phyloP scores from a whole-genome alignment of 2,888 invertebrate genomes.

The Timandra comae region DNA sequence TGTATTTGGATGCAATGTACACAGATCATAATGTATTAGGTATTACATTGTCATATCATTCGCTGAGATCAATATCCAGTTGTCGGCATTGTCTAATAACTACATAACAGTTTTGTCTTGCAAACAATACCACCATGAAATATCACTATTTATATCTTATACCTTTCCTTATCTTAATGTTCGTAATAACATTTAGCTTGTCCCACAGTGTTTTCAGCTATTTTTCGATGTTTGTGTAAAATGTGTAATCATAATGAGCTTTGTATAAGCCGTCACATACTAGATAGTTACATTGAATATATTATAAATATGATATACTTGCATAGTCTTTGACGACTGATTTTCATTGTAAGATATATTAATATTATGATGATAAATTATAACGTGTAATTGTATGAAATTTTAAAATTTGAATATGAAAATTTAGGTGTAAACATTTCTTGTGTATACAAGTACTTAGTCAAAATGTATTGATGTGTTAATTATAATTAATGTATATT shows the following conservation, averaged over 20 bases:
- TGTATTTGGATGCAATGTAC: constrained; percentile 18
- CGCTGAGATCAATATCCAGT: too few species aligned
- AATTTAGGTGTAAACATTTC: constrained; percentile 13
- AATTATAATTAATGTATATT: constrained; percentile 40
- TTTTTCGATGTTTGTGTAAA: constrained; percentile 1
- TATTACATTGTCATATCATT: constrained; percentile 2
- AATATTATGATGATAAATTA: constrained; percentile 21
- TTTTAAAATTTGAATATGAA: constrained; percentile 13
- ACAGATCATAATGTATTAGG: neutral
- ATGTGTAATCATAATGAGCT: constrained; percentile 29
- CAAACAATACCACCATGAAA: too few species aligned
- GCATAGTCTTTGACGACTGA: constrained; percentile 66
- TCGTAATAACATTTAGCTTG: too few species aligned
- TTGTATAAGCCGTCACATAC: constrained; percentile 43
- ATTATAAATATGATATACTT: constrained; percentile 28
- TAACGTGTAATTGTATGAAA: constrained; percentile 38
- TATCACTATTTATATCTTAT: too few species aligned
- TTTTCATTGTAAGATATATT: constrained; percentile 57
- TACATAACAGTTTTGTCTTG: too few species aligned
- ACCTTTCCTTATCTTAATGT: too few species aligned
- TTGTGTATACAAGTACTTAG: constrained; percentile 47
- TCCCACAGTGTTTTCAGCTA: constrained; percentile 1
- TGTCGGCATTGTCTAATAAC: too few species aligned
- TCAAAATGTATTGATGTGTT: constrained; percentile 46
- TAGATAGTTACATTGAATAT: constrained; percentile 33